Conservation (phyloP, 1,140 invertebrate genomes). For the Carcinoscorpius rotundicauda region DNA sequence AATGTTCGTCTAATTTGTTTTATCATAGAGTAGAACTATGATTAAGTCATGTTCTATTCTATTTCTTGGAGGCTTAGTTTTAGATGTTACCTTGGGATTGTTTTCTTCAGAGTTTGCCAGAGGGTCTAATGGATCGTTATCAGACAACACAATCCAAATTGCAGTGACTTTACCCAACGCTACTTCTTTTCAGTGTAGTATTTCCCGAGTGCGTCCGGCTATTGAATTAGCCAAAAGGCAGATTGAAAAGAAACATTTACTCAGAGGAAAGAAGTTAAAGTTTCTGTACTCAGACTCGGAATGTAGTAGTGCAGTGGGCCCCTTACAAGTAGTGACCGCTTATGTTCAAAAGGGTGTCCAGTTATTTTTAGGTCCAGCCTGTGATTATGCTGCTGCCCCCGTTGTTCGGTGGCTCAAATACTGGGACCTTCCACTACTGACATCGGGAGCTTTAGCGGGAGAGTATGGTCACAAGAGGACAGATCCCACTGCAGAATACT, state of each 20-base stretch:
- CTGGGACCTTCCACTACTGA: neutral
- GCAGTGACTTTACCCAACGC: neutral
- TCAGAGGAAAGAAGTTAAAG: neutral
- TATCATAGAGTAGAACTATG: no score
- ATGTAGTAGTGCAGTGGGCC: neutral
- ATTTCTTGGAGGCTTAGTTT: no score
- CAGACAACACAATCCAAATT: neutral
- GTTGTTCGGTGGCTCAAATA: neutral
- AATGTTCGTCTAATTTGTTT: no score
- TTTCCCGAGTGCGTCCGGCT: neutral
- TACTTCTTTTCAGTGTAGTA: neutral
- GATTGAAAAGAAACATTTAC: neutral
- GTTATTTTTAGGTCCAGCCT: slow-evolving; percentile 1
- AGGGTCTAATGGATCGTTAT: neutral
- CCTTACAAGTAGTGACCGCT: neutral
- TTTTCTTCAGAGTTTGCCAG: no score
- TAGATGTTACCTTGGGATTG: no score
- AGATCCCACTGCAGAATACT: neutral
- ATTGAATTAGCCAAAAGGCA: neutral
- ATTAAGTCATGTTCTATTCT: no score
- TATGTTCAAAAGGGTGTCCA: neutral
- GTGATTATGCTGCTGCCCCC: neutral
- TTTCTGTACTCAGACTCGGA: neutral
- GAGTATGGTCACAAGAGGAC: neutral
- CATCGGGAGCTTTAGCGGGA: neutral